Base-by-base conservation (phyloP, 53 echinoderm and acorn worm species). In the Temnopleurus reevesii region DNA sequence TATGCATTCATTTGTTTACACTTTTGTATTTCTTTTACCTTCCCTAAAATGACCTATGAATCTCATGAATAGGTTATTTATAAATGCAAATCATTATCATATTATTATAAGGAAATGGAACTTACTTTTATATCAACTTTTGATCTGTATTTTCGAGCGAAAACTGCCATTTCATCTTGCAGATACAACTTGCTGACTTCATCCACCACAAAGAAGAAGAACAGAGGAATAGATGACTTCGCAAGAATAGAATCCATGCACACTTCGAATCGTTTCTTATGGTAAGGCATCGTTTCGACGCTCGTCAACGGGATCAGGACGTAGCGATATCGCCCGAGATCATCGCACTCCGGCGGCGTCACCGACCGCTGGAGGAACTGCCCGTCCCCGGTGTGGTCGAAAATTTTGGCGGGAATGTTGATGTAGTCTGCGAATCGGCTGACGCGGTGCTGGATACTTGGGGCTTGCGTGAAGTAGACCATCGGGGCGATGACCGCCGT, bases 191-290 rank as follows among this genome's bases (percentile, higher is more conserved):
- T 85, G 45, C 97, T 93, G 1, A 85, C 89, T 31, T 90, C 91
- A 55, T 97, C 97, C 46, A 93, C 93, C 19, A 97, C 97, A 47
- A 97, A 95, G 86, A 94, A 97, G 88, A 97, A 97, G 59, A 94
- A 93, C 45, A 97, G 47, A 71, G 95, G 90, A 56, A 95, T 55
- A 8, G 95, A 92, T 2, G 97, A 86, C 79, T 93, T 91, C 23
- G 84, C 91, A 34, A 97, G 79, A 29, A 97, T 93, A 23, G 95
- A 95, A 47, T 90, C 87, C 38, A 89, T 92, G 44, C 95, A 95
- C 2, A 91, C 94, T 38, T 93, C 92, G 77, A 97, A 97, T 12
- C 95, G 66, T 34, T 86, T 90, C 79, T 95, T 95, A 21, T 95
- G 85, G 55, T 97, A 91, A 1, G 92, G 94, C 87, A 92, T 92